Percentiles rank a stretch among this genome's conserved stretches.
phyloP scores from a whole-genome alignment of 92 coral and sea anemone species.

The Actinernus sp. region DNA sequence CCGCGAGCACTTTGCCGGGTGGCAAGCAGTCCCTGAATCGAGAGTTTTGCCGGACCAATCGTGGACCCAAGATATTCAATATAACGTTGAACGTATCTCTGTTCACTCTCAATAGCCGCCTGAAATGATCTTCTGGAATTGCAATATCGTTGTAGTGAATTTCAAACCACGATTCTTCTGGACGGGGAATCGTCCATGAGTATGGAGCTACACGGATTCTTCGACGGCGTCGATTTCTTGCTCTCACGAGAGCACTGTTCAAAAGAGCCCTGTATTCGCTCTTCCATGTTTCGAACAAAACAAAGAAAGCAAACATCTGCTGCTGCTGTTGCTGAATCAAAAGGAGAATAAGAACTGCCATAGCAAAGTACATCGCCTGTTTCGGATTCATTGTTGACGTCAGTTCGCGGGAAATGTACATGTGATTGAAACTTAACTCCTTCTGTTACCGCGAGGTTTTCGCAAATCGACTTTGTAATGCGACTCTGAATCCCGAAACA shows the following conservation, averaged over 20 bases:
- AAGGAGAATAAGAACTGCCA: background rate
- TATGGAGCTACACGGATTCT: conserved; percentile 12
- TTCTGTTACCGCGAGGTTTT: too few relatives aligned
- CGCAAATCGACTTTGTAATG: too few relatives aligned
- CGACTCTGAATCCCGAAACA: too few relatives aligned
- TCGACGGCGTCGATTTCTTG: conserved; percentile 8
- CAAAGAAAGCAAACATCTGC: conserved; percentile 1
- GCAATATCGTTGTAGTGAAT: conserved; percentile 31
- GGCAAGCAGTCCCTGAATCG: conserved; percentile 36
- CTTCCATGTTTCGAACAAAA: conserved; percentile 2
- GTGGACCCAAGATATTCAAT: conserved; percentile 19
- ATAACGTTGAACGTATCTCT: conserved; percentile 11
- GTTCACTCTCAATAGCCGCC: conserved; percentile 11
- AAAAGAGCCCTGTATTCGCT: conserved; percentile 10
- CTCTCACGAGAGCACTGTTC: conserved; percentile 4
- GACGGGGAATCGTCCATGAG: conserved; percentile 24
- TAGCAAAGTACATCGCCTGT: too few relatives aligned
- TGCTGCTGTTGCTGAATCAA: conserved; percentile 7
- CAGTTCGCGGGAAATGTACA: too few relatives aligned
- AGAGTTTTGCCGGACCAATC: conserved; percentile 44
- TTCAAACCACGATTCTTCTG: conserved; percentile 54
- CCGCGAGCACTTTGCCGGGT: conserved; percentile 41
- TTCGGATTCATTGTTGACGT: too few relatives aligned
- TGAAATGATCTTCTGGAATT: conserved; percentile 35
- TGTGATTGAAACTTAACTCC: too few relatives aligned